Percentiles rank a stretch among this genome's conserved stretches.
Conservation (phyloP, 2,888 invertebrate genomes). For the Rotaria sp. region DNA sequence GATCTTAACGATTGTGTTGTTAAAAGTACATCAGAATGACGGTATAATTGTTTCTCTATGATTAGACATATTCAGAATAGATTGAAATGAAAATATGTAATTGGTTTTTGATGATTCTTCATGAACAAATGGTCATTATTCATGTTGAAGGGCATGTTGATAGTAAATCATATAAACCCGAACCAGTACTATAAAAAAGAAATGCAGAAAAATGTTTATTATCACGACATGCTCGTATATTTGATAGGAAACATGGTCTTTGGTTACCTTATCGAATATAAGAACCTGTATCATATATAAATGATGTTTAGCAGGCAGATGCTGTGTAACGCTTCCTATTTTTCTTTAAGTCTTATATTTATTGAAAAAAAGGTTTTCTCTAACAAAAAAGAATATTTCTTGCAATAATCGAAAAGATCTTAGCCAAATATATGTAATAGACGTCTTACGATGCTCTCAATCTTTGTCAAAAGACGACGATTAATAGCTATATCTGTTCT, state of each 20-base stretch:
- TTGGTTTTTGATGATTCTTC: slow-evolving; percentile 80
- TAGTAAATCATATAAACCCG: slow-evolving; percentile 62
- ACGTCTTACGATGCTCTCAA: too few relatives aligned
- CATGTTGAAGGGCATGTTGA: slow-evolving; percentile 54
- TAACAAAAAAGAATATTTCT: too few relatives aligned
- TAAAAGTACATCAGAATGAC: slow-evolving; percentile 68
- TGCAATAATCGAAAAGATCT: too few relatives aligned
- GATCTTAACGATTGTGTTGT: slow-evolving; percentile 65
- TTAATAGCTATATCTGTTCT: too few relatives aligned
- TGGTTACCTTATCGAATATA: slow-evolving; percentile 53
- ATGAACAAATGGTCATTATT: slow-evolving; percentile 70
- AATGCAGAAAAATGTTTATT: slow-evolving; percentile 60
- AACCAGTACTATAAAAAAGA: slow-evolving; percentile 70
- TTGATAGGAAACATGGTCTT: slow-evolving; percentile 57
- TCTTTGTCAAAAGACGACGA: too few relatives aligned
- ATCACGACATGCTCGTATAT: slow-evolving; percentile 52
- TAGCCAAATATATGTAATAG: too few relatives aligned
- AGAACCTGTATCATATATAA: slow-evolving; percentile 53
- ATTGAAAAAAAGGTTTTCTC: too few relatives aligned
- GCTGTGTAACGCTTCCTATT: too few relatives aligned
- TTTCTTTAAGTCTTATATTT: too few relatives aligned
- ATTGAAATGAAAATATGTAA: slow-evolving; percentile 63
- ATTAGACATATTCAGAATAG: slow-evolving; percentile 67
- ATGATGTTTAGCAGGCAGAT: slow-evolving; percentile 61
- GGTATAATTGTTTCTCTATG: slow-evolving; percentile 72